A percentile compares a stretch with the other conserved stretches of the same genome.
Conservation (phyloP, 2,797 vertebrate genomes). For the Myotis pilosus region DNA sequence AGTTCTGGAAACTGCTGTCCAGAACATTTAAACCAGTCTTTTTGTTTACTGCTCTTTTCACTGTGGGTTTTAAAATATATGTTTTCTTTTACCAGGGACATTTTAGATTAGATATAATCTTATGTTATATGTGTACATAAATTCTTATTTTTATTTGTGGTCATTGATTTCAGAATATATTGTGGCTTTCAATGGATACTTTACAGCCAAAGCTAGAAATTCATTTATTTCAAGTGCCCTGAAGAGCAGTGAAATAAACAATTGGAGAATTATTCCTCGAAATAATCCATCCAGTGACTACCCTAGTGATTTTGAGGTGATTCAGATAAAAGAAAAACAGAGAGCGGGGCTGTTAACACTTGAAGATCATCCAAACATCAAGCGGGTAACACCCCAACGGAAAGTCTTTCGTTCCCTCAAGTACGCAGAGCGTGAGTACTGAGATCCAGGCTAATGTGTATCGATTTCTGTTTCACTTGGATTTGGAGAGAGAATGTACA, state of each 20-base stretch:
- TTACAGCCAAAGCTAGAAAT: constrained; percentile 95
- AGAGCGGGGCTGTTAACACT: constrained; percentile 89
- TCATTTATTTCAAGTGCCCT: constrained; percentile 96
- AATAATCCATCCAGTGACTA: constrained; percentile 97
- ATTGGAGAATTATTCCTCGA: constrained; percentile 95
- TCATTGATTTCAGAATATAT: constrained; percentile 92
- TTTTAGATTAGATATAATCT: background rate
- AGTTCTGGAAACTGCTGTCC: background rate
- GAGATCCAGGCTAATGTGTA: rapidly evolving
- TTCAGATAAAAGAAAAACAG: constrained; percentile 92
- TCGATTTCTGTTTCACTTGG: background rate
- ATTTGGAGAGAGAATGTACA: too few species aligned
- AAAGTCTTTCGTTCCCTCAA: constrained; percentile 96
- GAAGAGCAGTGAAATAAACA: constrained; percentile 86
- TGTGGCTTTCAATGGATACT: constrained; percentile 96
- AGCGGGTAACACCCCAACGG: constrained; percentile 95
- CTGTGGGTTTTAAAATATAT: background rate
- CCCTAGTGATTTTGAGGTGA: constrained; percentile 97
- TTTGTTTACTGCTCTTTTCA: background rate
- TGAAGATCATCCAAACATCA: constrained; percentile 97
- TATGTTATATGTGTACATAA: background rate
- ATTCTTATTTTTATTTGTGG: constrained; percentile 55
- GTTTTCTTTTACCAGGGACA: background rate
- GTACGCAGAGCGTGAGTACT: constrained; percentile 89
- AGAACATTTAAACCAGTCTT: background rate